Percentiles rank a stretch among this genome's conserved stretches.
Conservation (phyloP, 2,888 invertebrate genomes). For the Caradrina clavipalpis region DNA sequence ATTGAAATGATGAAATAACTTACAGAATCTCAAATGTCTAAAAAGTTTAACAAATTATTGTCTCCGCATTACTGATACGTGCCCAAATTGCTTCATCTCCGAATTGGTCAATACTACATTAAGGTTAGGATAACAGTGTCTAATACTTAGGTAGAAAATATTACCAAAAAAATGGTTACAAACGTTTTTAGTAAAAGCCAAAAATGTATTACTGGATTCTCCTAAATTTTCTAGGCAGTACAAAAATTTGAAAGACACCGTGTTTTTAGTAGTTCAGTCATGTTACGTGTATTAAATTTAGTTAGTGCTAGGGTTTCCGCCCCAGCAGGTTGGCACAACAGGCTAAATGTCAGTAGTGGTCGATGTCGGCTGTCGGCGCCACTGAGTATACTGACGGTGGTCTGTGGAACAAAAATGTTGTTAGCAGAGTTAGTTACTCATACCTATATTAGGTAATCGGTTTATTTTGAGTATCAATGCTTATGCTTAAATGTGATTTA, state of each 20-base stretch:
- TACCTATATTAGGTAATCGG: no score
- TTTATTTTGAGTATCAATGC: no score
- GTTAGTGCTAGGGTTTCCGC: slow-evolving; percentile 48
- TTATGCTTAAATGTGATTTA: no score
- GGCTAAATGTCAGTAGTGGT: slow-evolving; percentile 84
- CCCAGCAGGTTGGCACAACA: slow-evolving; percentile 79
- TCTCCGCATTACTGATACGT: slow-evolving; percentile 65
- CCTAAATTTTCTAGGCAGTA: slow-evolving; percentile 43
- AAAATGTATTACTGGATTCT: slow-evolving; percentile 46
- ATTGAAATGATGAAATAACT: slow-evolving; percentile 38
- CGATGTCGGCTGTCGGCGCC: slow-evolving; percentile 82
- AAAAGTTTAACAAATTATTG: slow-evolving; percentile 67
- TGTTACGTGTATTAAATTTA: slow-evolving; percentile 63
- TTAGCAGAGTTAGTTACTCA: slow-evolving; percentile 21
- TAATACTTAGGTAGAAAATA: slow-evolving; percentile 62
- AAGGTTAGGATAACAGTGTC: slow-evolving; percentile 45
- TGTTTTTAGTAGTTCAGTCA: slow-evolving; percentile 76
- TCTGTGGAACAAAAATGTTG: slow-evolving; percentile 69
- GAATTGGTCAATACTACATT: slow-evolving; percentile 67
- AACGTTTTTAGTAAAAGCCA: slow-evolving; percentile 59
- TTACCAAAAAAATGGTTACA: slow-evolving; percentile 60
- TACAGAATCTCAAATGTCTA: slow-evolving; percentile 55
- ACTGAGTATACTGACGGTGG: slow-evolving; percentile 88
- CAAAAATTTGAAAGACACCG: slow-evolving; percentile 71
- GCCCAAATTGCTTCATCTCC: slow-evolving; percentile 49